Evolutionary conservation across 2,113 vertebrate species (phyloP).

Genomic region (Chroicocephalus ridibundus): DNA sequence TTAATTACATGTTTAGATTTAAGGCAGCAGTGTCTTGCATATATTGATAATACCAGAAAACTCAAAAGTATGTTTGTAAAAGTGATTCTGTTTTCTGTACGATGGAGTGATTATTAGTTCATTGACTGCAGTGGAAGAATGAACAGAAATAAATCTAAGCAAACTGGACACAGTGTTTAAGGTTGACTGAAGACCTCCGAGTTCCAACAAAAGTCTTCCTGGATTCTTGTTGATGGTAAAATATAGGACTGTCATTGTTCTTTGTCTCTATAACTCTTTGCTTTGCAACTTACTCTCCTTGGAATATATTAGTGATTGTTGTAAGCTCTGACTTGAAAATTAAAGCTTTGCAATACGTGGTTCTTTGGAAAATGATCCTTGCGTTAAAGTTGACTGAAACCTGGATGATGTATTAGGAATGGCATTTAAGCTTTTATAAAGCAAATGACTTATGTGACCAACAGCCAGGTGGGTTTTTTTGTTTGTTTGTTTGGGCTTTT

Average conservation of each 20-base stretch:
- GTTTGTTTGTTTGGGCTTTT: background rate
- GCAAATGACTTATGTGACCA: background rate
- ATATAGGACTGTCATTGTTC: background rate
- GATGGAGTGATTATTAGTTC: background rate
- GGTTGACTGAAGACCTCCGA: background rate
- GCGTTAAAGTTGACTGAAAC: background rate
- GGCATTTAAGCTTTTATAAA: background rate
- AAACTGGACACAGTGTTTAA: background rate
- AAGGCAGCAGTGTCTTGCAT: background rate
- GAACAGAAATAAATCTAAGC: background rate
- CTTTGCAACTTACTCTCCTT: background rate
- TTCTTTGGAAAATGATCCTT: background rate
- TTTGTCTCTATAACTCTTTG: background rate
- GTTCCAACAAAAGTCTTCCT: background rate
- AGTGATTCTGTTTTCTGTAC: background rate
- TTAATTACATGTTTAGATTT: background rate
- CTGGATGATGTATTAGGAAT: background rate
- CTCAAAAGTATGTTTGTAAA: background rate
- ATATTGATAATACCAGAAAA: background rate
- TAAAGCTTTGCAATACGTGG: background rate
- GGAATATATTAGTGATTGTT: background rate
- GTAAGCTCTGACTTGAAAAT: background rate
- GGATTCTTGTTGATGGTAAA: background rate
- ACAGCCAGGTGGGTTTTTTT: background rate
- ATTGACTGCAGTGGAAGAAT: background rate